Base-by-base conservation (phyloP, 2,888 invertebrate genomes). In the Diaphora mendica region DNA sequence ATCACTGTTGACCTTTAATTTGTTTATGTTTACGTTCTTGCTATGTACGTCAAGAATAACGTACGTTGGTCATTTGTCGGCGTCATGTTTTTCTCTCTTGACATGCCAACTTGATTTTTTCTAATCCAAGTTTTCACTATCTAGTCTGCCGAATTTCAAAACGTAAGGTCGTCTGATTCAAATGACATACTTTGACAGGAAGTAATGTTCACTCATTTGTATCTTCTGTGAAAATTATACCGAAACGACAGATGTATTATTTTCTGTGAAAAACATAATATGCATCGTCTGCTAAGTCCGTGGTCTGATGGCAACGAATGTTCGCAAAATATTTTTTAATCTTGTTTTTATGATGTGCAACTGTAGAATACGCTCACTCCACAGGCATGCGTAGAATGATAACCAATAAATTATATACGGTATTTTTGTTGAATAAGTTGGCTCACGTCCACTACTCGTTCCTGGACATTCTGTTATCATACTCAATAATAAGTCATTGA, bases 321-420 rank as follows among this genome's bases (percentile, higher is more conserved):
- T 87, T 88, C 80, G 90, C 89, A 83, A 91, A 92, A 91, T 88
- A 91, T 91, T 92, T 91, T 91, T 90, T 87, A 89, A 91, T 85
- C 91, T 92, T 93, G 90, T 93, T 95, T 94, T 94, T 93, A 94
- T 92, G 93, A 94, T 91, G 92, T 95, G 94, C 94, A 95, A 93
- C 91, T 91, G 91, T 92, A 90, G 85, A 90, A 88, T 85, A 90
- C 85, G 87, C 90, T 92, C 93, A 90, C 89, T 90, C 85, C 85
- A 76, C 87, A 91, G 90, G 89, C 88, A 94, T 92, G 90, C 90
- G 92, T 91, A 93, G 92, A 94, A 93, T 93, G 91, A 91, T 93
- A 91, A 87, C 86, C 87, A 91, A 95, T 94, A 94, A 95, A 93
- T 95, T 94, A 94, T 92, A 91, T 88, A 91, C 88, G 93, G 92